Evolutionary conservation across 2,113 vertebrate genomes (phyloP).

Genomic region (Alaudala cheleensis): DNA sequence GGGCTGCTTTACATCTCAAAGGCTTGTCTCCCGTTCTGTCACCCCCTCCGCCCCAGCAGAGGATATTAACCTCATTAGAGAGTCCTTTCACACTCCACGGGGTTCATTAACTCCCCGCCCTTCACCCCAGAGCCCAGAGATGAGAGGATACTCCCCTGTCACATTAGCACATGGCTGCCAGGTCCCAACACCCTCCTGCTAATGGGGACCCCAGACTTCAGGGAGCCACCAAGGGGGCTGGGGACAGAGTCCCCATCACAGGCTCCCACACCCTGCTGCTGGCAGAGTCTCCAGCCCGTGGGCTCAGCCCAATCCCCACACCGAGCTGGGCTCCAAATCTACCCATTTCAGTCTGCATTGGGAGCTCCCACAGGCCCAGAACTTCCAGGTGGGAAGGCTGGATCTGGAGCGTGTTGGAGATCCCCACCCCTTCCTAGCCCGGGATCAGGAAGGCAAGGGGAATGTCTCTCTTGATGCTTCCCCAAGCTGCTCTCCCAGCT

Average conservation of each 20-base stretch:
- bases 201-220: neutral
- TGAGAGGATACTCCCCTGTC: neutral
- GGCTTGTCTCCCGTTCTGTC: neutral
- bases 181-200: neutral
- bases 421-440: rapidly evolving
- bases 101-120: neutral
- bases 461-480: neutral
- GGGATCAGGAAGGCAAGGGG: no score
- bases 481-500: neutral
- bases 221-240: neutral
- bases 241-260: neutral
- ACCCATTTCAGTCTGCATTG: neutral
- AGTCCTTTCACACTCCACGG: slow-evolving; percentile 44
- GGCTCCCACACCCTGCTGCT: rapidly evolving
- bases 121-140: neutral
- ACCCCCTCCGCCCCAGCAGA: neutral
- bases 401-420: neutral
- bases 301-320: neutral
- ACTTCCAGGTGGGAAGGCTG: no score
- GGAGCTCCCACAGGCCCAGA: neutral
- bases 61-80: slow-evolving; percentile 47
- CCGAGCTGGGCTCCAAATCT: neutral
- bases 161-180: slow-evolving; percentile 18
- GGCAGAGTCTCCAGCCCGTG: neutral
- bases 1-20: slow-evolving; percentile 53